These are phyloP conservation scores for Sisyra nigra DNA, from an alignment of 2,888 invertebrate species.

Conservation along the genomic window DNA sequence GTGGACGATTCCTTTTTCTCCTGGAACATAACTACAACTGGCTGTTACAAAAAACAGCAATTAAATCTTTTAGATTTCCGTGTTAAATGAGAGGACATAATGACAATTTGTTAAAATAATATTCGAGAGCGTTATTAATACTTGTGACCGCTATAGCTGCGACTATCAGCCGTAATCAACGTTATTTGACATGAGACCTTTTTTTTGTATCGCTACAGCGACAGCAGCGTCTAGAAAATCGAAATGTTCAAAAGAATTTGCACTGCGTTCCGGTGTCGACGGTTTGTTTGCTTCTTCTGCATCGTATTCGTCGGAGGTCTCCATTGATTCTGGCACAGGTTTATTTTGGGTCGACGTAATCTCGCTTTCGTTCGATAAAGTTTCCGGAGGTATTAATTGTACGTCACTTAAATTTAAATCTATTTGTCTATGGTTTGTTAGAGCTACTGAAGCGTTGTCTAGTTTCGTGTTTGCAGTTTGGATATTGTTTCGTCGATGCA, in stretches of 20 bases:
- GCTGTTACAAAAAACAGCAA: no score
- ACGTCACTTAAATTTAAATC: background rate
- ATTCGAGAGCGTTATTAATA: no score
- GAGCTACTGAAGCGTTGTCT: background rate
- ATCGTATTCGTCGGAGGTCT: conserved; percentile 10
- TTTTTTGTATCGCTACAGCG: conserved; percentile 55
- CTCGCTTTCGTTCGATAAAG: background rate
- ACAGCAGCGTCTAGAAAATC: conserved; percentile 58
- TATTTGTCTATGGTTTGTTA: conserved; percentile 6
- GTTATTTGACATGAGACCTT: conserved; percentile 31
- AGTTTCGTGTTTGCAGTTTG: background rate
- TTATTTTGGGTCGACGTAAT: background rate
- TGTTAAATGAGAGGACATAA: no score
- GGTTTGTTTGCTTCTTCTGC: conserved; percentile 16
- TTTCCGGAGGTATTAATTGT: no score
- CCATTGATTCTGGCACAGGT: background rate
- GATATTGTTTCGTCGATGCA: conserved; percentile 5
- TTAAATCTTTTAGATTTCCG: no score
- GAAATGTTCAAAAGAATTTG: conserved; percentile 22
- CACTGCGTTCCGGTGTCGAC: conserved; percentile 15
- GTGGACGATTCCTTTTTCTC: no score
- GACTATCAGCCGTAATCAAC: no score
- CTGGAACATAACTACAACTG: no score
- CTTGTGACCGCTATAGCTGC: no score
- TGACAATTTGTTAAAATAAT: no score